Conservation (phyloP, 2,888 invertebrate genomes). For the Stegophylla sp. region DNA sequence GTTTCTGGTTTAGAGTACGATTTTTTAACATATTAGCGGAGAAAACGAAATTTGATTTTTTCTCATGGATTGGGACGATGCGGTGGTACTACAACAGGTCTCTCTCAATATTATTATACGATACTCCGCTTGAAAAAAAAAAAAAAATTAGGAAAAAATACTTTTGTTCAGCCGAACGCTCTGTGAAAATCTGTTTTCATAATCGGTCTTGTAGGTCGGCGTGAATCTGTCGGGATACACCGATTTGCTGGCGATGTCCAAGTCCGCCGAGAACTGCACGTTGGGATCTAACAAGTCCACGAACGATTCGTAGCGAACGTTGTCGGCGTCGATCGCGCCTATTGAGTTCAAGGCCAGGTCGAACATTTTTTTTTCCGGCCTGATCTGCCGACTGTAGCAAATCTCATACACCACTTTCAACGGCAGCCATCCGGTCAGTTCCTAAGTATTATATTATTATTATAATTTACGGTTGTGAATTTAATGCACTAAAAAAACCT, state of each 20-base stretch:
- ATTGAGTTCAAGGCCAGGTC: conserved; percentile 10
- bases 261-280: not conserved
- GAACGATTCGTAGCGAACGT: conserved; percentile 27
- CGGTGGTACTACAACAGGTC: not conserved
- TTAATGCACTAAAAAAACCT: too few species aligned
- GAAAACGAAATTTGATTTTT: too few species aligned
- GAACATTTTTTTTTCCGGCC: conserved; percentile 19
- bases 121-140: not conserved
- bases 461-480: too few species aligned
- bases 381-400: not conserved
- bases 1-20: too few species aligned
- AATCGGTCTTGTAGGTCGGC: conserved; percentile 20
- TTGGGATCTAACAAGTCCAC: conserved; percentile 31
- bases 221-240: not conserved
- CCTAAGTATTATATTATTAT: conserved; percentile 1
- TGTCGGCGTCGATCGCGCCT: not conserved
- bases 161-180: conserved; percentile 8
- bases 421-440: conserved; percentile 36
- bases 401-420: conserved; percentile 10
- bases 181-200: not conserved
- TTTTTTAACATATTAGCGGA: too few species aligned
- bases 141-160: not conserved
- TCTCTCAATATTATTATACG: not conserved
- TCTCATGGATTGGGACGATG: too few species aligned
- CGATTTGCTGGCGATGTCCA: not conserved